A percentile compares a stretch with the other conserved stretches of the same genome.
These are phyloP conservation scores for Aptenodytes patagonicus DNA, from an alignment of 2,113 vertebrate species.

Conservation along the genomic window DNA sequence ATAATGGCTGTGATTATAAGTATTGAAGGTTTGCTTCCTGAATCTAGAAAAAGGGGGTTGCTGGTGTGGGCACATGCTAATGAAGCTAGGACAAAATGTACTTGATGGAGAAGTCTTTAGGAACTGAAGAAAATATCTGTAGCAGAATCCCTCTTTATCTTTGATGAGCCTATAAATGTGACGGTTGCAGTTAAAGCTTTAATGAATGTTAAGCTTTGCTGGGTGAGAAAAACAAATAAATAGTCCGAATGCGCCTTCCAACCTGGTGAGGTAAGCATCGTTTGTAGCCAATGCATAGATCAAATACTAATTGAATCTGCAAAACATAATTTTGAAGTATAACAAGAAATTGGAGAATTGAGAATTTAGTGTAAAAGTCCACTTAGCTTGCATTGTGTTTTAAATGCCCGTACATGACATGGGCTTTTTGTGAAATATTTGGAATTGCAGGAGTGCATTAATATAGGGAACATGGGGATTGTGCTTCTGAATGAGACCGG, in stretches of 20 bases:
- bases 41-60: not conserved
- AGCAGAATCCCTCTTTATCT: not conserved
- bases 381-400: not conserved
- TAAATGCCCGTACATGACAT: not conserved
- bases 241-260: not conserved
- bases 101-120: not conserved
- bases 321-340: not conserved
- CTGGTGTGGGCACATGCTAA: not conserved
- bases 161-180: not conserved
- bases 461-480: not conserved
- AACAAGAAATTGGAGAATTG: not conserved
- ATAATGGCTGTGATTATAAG: not conserved
- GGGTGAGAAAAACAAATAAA: not conserved
- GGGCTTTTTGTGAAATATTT: not conserved
- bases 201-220: not conserved
- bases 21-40: not conserved
- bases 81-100: not conserved
- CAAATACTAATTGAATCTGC: not conserved
- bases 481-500: not conserved
- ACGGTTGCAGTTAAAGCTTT: not conserved
- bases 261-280: not conserved
- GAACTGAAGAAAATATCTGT: not conserved
- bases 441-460: not conserved
- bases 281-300: not conserved
- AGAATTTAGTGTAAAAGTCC: not conserved